Conservation (phyloP, 1,140 invertebrate genomes). For the Conopomorpha cramerella region DNA sequence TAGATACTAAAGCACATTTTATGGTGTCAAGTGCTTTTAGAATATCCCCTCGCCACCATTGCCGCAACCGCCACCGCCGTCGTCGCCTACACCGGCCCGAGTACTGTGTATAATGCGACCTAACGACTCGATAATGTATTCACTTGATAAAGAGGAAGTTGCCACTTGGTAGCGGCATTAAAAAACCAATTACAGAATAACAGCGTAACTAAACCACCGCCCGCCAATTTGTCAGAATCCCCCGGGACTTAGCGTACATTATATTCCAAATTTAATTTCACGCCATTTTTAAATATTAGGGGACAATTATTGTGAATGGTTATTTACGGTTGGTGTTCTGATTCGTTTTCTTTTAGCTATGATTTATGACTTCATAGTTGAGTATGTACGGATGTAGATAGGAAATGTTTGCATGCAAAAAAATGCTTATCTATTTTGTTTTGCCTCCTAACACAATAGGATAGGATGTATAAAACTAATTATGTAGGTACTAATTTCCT, state of each 20-base stretch:
- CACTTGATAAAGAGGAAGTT: constrained; percentile 57
- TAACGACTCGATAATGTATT: constrained; percentile 61
- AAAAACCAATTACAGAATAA: constrained; percentile 61
- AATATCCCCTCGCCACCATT: too few relatives aligned
- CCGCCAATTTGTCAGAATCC: constrained; percentile 53
- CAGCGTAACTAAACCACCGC: constrained; percentile 53
- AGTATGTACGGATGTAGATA: neutral
- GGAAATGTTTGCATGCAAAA: neutral
- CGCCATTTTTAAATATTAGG: constrained; percentile 53
- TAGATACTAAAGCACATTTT: too few relatives aligned
- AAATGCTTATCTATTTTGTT: neutral
- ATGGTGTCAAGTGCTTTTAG: too few relatives aligned
- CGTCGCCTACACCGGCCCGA: too few relatives aligned
- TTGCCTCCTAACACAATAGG: too few relatives aligned
- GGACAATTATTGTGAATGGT: constrained; percentile 45
- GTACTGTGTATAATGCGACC: too few relatives aligned
- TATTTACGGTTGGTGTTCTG: constrained; percentile 26
- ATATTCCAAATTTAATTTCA: constrained; percentile 60
- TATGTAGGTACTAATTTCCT: too few relatives aligned
- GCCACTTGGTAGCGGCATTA: constrained; percentile 51
- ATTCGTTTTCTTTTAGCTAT: neutral
- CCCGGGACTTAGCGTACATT: constrained; percentile 47
- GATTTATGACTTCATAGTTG: neutral
- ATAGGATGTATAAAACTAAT: too few relatives aligned
- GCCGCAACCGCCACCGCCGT: constrained; percentile 19